Evolutionary conservation across 2,888 invertebrate species (phyloP).

Genomic region (Lutraria lutraria): DNA sequence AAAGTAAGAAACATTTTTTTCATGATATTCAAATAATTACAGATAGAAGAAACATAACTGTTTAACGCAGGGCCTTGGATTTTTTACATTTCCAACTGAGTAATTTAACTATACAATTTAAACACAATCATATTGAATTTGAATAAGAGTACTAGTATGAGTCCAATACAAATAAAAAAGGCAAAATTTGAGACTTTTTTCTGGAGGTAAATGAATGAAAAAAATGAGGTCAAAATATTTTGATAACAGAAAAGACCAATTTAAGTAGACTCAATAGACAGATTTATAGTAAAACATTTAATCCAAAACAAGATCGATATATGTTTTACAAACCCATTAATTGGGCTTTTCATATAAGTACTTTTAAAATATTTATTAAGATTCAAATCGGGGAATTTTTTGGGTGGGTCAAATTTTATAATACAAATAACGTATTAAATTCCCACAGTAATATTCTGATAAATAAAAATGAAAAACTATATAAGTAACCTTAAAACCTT

Average conservation of each 20-base stretch:
- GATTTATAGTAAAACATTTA: background rate
- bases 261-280: background rate
- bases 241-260: background rate
- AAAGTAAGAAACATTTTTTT: background rate
- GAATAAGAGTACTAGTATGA: background rate
- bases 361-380: background rate
- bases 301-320: background rate
- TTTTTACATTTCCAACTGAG: background rate
- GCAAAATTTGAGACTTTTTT: background rate
- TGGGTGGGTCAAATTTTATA: conserved; percentile 12
- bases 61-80: background rate
- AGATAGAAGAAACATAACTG: background rate
- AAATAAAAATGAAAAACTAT: background rate
- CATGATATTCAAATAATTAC: background rate
- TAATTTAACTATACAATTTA: background rate
- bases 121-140: background rate
- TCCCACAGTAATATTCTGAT: background rate
- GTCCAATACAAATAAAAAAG: background rate
- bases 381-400: background rate
- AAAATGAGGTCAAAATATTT: background rate
- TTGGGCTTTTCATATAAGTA: background rate
- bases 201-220: background rate
- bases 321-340: background rate
- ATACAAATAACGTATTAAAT: background rate
- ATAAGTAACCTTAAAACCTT: conserved; percentile 11